phyloP scores from a whole-genome alignment of 2,797 vertebrate genomes.

The Sitta carolinensis region DNA sequence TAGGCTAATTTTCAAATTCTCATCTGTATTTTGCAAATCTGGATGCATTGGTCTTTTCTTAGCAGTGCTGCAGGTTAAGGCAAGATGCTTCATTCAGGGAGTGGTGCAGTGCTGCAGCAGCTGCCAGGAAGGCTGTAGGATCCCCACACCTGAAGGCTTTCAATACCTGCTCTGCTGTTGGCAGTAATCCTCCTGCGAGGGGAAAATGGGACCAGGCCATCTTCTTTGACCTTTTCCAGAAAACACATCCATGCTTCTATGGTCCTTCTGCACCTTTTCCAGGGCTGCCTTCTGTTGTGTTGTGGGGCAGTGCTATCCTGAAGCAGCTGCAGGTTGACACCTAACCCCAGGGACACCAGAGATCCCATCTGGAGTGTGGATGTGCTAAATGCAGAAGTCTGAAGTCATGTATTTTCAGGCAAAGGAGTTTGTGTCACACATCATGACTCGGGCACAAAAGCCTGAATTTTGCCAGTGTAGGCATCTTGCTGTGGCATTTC shows the following conservation, averaged over 20 bases:
- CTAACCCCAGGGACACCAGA: accelerated
- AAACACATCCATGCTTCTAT: accelerated
- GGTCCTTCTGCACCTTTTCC: neutral
- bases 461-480: neutral
- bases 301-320: neutral
- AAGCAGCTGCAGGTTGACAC: neutral
- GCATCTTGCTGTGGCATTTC: neutral
- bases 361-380: neutral
- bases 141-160: neutral
- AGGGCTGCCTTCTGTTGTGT: neutral
- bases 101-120: neutral
- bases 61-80: accelerated
- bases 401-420: neutral
- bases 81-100: neutral
- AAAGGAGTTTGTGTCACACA: neutral
- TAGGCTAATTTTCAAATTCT: neutral
- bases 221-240: neutral
- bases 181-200: neutral
- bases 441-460: neutral
- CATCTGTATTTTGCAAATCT: neutral
- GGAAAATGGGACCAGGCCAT: neutral
- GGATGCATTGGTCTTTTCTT: neutral
- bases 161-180: neutral
- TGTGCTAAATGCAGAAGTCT: neutral
- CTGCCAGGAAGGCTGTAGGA: neutral